Percentiles rank a stretch among this genome's conserved stretches.
phyloP scores from a whole-genome alignment of 2,888 invertebrate species.

The Dicyrtomina minuta region DNA sequence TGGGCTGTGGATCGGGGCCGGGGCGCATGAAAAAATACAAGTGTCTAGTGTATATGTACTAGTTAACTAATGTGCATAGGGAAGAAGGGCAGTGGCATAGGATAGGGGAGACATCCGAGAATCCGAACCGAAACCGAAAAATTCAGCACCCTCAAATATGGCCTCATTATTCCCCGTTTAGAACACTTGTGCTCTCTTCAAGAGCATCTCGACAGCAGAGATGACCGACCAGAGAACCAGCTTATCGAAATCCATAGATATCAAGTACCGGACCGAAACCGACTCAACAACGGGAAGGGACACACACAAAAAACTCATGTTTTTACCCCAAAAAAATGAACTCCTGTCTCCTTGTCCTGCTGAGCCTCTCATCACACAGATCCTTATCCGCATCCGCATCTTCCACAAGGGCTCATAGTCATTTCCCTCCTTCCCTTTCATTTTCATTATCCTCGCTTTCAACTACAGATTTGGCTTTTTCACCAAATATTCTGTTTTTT shows the following conservation, averaged over 20 bases:
- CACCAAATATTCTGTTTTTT: too few relatives aligned
- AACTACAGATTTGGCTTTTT: constrained; percentile 15
- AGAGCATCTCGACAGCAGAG: constrained; percentile 32
- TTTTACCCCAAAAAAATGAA: constrained; percentile 34
- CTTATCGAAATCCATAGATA: constrained; percentile 32
- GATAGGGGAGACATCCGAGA: constrained; percentile 10
- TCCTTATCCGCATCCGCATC: not conserved
- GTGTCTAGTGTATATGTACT: too few relatives aligned
- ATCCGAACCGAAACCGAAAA: too few relatives aligned
- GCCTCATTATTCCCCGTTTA: constrained; percentile 36
- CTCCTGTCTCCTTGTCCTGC: constrained; percentile 29
- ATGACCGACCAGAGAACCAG: constrained; percentile 25
- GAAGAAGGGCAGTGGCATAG: not conserved
- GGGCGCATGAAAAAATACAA: too few relatives aligned
- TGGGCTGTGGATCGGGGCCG: too few relatives aligned
- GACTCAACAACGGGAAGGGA: too few relatives aligned
- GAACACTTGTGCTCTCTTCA: constrained; percentile 38
- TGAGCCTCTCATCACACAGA: not conserved
- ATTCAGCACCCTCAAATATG: too few relatives aligned
- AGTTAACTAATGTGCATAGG: too few relatives aligned
- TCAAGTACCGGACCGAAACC: constrained; percentile 23
- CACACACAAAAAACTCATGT: constrained; percentile 28
- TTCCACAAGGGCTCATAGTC: too few relatives aligned
- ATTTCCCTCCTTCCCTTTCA: constrained; percentile 16
- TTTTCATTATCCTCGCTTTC: constrained; percentile 19